Evolutionary conservation across 2,113 vertebrate species (phyloP).

Genomic region (Cheirogaleus medius): DNA sequence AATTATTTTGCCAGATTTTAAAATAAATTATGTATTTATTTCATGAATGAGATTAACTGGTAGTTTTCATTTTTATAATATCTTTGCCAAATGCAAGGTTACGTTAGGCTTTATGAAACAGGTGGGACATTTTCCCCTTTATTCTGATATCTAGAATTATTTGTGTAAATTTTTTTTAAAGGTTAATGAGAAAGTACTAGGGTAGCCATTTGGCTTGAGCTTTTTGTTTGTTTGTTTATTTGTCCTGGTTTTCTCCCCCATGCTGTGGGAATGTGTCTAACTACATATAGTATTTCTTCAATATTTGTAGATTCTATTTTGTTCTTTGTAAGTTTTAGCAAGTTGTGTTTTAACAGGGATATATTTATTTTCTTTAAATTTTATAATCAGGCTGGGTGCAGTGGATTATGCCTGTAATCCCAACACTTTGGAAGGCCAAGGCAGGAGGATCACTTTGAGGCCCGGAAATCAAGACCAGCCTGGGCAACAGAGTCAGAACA

Average conservation of each 20-base stretch:
- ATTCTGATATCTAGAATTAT: background rate
- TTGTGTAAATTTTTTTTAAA: background rate
- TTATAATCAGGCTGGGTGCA: background rate
- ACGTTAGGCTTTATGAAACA: background rate
- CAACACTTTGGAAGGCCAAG: too few relatives aligned
- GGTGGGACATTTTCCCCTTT: background rate
- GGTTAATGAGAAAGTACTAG: background rate
- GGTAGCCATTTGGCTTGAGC: background rate
- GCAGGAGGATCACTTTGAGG: too few relatives aligned
- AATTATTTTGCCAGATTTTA: background rate
- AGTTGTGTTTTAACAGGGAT: background rate
- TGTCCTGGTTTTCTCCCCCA: background rate
- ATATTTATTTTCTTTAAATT: background rate
- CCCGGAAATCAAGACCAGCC: too few relatives aligned
- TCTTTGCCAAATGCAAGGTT: background rate
- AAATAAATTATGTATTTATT: background rate
- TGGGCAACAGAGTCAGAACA: too few relatives aligned
- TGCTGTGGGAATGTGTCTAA: background rate
- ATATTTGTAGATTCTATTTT: background rate
- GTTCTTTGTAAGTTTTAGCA: background rate
- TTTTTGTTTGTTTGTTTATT: background rate
- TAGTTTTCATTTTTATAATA: background rate
- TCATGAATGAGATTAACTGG: background rate
- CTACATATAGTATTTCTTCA: background rate
- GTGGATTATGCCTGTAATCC: too few relatives aligned